A percentile compares a stretch with the other conserved stretches of the same genome.
phyloP scores from a whole-genome alignment of 2,113 vertebrate genomes.

The Anarhynchus alexandrinus region DNA sequence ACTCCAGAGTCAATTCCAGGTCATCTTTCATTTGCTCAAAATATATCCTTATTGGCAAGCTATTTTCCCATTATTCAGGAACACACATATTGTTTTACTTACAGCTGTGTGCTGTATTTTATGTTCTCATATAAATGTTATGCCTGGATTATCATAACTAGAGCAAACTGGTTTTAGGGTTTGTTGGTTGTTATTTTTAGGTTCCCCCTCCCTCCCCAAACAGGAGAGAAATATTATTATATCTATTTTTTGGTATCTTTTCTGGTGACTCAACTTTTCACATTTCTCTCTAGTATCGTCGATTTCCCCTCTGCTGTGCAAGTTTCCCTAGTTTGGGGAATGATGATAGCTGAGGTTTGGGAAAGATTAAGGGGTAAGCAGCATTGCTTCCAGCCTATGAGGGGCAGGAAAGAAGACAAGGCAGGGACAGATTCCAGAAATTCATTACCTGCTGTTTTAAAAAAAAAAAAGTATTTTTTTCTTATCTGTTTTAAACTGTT shows the following conservation, averaged over 20 bases:
- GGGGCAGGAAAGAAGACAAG: neutral
- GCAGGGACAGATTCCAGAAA: neutral
- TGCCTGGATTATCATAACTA: slow-evolving; percentile 75
- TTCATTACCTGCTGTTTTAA: neutral
- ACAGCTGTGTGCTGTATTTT: slow-evolving; percentile 76
- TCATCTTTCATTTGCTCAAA: slow-evolving; percentile 85
- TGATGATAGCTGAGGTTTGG: neutral
- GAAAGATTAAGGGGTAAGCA: neutral
- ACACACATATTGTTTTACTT: slow-evolving; percentile 86
- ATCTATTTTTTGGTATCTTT: slow-evolving; percentile 3
- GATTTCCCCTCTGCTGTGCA: neutral
- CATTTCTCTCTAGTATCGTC: neutral
- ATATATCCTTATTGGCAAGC: slow-evolving; percentile 75
- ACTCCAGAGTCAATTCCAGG: slow-evolving; percentile 85
- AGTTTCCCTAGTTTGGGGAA: neutral
- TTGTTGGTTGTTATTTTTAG: slow-evolving; percentile 68
- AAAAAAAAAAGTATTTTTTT: neutral
- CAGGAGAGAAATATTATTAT: slow-evolving; percentile 34
- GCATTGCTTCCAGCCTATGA: neutral
- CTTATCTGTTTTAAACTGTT: neutral
- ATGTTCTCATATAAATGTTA: slow-evolving; percentile 83
- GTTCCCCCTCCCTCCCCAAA: neutral
- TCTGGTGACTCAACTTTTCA: neutral
- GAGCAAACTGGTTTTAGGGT: slow-evolving; percentile 74
- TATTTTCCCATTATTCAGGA: slow-evolving; percentile 75